Evolutionary conservation across 2,113 vertebrate genomes (phyloP).

Genomic region (Leptocoma aspasia): DNA sequence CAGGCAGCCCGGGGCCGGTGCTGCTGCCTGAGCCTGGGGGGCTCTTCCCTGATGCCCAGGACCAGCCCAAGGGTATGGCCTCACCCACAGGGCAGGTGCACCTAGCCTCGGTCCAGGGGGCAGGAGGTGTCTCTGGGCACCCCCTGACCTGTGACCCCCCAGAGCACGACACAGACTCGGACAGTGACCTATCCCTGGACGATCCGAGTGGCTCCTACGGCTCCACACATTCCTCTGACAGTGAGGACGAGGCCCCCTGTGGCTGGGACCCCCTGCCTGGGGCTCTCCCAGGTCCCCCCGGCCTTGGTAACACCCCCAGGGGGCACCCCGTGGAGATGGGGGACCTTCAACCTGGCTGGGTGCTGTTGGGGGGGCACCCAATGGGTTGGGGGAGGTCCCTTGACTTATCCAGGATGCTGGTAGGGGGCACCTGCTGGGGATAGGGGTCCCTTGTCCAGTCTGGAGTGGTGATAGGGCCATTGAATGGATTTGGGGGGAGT

Average conservation of each 20-base stretch:
- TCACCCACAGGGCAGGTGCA: fast-evolving
- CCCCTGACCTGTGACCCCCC: not conserved
- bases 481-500: not conserved
- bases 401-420: not conserved
- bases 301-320: constrained; percentile 46
- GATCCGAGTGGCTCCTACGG: constrained; percentile 89
- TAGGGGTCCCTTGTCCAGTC: not conserved
- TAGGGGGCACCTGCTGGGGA: not conserved
- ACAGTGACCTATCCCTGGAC: constrained; percentile 90
- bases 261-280: constrained; percentile 85
- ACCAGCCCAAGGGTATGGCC: constrained; percentile 73
- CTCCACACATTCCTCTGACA: constrained; percentile 91
- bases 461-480: no score
- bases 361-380: not conserved
- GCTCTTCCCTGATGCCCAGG: constrained; percentile 78
- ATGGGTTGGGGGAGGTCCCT: no score
- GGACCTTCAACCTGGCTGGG: not conserved
- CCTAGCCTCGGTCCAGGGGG: not conserved
- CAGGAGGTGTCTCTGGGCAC: not conserved
- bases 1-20: constrained; percentile 78
- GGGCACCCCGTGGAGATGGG: not conserved
- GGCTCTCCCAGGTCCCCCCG: constrained; percentile 32
- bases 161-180: constrained; percentile 88
- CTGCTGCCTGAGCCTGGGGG: constrained; percentile 74
- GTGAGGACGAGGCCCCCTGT: constrained; percentile 79